Base-by-base conservation (phyloP, 2,888 invertebrate species). In the Orthosia gracilis region DNA sequence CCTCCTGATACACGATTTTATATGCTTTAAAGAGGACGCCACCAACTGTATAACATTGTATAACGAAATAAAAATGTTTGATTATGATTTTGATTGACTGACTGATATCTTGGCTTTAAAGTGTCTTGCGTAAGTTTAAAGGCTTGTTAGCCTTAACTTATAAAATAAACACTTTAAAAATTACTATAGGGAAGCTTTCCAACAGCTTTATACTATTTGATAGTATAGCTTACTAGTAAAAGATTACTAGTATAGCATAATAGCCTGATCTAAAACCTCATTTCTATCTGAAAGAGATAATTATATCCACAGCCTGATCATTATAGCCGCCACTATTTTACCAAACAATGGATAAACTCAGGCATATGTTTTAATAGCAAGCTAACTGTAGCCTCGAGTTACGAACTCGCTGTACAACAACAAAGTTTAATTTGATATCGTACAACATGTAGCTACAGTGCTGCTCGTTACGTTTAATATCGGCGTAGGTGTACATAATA, bases 341-440 rank as follows among this genome's bases (percentile, higher is more conserved):
- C 17, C 40, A 40, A 49, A 3, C 26, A 31, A 52, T 26, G 7
- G 7, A 66, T 26, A 59, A 59, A 15, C 49, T 40, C n/a, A 0
- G 15, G 31, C 47, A 49, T 59, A 59, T 52, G 9, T 23, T 62
- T 31, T 50, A 12, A 59, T 18, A 61, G 26, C 21, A 45, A 54
- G 15, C 61, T 54, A 54, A 68, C 26, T 31, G 18, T 52, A 62
- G 18, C 40, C 49, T 58, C 21, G 58, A n/a, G 21, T 31, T 52
- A 26, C 18, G 2, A 77, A 50, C 50, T 26, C 18, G 4, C 21
- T 18, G 18, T 59, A 68, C 18, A 50, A 68, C 18, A 76, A 68
- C 26, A 62, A 68, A 69, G 21, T 76, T 76, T 55, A 62, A 55
- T 68, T 62, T 49, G 3, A 47, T 76, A 17, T 49, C 4, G 17